phyloP scores from a whole-genome alignment of 2,888 invertebrate species.

The Limnephilus marmoratus region DNA sequence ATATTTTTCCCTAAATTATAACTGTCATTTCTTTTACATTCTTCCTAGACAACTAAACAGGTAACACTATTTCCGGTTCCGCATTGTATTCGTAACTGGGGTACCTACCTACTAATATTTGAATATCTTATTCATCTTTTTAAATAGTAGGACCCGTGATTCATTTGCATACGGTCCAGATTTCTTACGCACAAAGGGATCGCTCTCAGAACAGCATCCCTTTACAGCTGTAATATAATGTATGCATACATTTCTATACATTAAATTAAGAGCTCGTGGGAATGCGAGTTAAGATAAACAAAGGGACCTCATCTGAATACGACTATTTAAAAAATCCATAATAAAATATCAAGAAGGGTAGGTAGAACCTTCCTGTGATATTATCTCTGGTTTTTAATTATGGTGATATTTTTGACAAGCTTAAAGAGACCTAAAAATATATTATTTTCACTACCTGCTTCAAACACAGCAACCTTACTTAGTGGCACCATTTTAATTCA shows the following conservation, averaged over 20 bases:
- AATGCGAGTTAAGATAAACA: neutral
- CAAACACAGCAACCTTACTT: too few relatives aligned
- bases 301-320: neutral
- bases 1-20: neutral
- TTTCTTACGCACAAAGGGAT: conserved; percentile 8
- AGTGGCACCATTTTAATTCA: too few relatives aligned
- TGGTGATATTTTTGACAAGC: neutral
- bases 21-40: neutral
- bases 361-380: neutral
- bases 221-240: neutral
- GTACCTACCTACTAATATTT: neutral
- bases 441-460: too few relatives aligned
- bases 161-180: conserved; percentile 26
- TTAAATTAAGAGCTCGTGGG: neutral
- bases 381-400: neutral
- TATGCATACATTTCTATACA: conserved; percentile 16
- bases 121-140: neutral
- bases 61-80: neutral
- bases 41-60: neutral
- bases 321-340: neutral
- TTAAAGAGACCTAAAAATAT: too few relatives aligned
- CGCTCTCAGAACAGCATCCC: conserved; percentile 13
- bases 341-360: neutral
- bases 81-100: neutral
- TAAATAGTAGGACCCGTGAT: neutral